Evolutionary conservation across 1,140 invertebrate species (phyloP), one percentile per base, ranked within the genome.

Genomic region (Megathymus violae): DNA sequence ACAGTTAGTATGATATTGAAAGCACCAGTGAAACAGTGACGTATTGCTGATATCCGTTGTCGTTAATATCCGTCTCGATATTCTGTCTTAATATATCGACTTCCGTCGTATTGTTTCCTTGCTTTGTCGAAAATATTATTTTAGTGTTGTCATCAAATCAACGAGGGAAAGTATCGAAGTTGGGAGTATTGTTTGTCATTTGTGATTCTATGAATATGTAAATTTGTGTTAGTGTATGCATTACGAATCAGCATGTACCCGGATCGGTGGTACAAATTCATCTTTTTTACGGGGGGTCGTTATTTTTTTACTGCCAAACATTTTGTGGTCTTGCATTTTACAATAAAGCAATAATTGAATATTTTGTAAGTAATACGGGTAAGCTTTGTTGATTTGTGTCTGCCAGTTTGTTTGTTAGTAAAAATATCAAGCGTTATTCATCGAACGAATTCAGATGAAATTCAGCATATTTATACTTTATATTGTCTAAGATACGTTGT

Each of bases 31-130:
- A 51, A 61, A 61, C 50, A 59, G 47, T 66, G 58, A 66, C 58
- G 52, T 66, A 66, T 61, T 66, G 64, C 50, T 58, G 34, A 34
- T 56, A 61, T 61, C 64, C 64, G 48, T 41, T 22, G 50, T 61
- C 56, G 43, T 61, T 48, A 66, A 48, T 66, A 66, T 66, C 51
- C 51, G 15, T 41, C 17, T 54, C 11, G 34, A 40, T 22, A 40
- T 22, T 31, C 27, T 3, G 1, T 31, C 27, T 31, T 31, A 7
- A 31, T 31, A 31, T 31, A 7, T 9, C 27, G 27, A 31, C 27
- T 31, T 31, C 27, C 27, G 27, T 31, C 9, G 36, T 40, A 40
- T 52, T 52, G 34, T 52, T 52, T 40, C 22, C 50, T 11, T 54
- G 19, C 19, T 54, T 25, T 25, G 22, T 11, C 34, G 25, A 22